Conservation (phyloP, 2,888 invertebrate species). For the Netelia melanura region DNA sequence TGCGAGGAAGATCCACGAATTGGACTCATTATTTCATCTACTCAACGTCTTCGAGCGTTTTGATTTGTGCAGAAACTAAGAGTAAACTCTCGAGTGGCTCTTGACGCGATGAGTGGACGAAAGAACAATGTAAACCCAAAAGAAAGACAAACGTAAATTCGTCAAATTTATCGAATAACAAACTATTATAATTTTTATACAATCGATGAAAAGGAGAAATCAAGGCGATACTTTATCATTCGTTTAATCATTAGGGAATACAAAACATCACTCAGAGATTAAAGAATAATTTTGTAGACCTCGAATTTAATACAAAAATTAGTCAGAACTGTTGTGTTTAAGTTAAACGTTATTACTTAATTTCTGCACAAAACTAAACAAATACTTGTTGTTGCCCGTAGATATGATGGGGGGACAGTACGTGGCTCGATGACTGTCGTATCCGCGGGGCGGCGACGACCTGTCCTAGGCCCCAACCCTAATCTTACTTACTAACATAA, state of each 20-base stretch:
- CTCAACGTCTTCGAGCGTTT: constrained; percentile 80
- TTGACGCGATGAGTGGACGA: constrained; percentile 55
- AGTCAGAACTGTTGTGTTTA: constrained; percentile 34
- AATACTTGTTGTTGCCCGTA: constrained; percentile 85
- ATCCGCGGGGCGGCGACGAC: constrained; percentile 87
- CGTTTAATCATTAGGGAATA: too few relatives aligned
- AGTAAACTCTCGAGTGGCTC: constrained; percentile 64
- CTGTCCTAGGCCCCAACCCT: constrained; percentile 85
- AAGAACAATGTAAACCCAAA: not conserved
- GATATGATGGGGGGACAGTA: constrained; percentile 87
- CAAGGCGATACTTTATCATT: too few relatives aligned
- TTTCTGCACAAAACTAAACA: constrained; percentile 85
- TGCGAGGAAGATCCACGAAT: constrained; percentile 60
- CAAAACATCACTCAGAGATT: not conserved
- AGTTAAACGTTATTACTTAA: constrained; percentile 75
- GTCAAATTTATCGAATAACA: constrained; percentile 42
- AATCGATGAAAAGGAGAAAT: too few relatives aligned
- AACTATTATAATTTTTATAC: too few relatives aligned
- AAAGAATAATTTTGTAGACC: not conserved
- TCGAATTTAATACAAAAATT: constrained; percentile 7
- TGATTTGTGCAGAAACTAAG: constrained; percentile 84
- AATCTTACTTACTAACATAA: constrained; percentile 85
- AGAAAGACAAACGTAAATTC: not conserved
- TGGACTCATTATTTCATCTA: constrained; percentile 63
- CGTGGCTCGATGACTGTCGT: constrained; percentile 88